These are phyloP conservation scores for Clanis bilineata DNA, from an alignment of 2,888 invertebrate genomes.

Conservation along the genomic window DNA sequence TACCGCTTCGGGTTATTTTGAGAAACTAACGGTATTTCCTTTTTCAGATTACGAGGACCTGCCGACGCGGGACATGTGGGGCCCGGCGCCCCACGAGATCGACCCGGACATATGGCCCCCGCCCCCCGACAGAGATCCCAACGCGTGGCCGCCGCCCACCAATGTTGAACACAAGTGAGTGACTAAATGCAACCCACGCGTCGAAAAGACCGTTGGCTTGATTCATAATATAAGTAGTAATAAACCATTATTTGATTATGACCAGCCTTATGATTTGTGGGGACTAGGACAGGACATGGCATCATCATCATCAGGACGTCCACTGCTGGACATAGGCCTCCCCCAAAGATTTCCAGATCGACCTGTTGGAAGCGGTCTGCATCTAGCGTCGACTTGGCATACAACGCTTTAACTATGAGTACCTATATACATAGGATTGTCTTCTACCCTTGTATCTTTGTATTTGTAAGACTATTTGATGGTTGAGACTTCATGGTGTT, in stretches of 20 bases:
- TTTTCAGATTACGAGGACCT: constrained; percentile 74
- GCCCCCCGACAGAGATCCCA: constrained; percentile 86
- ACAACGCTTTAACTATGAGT: too few species aligned
- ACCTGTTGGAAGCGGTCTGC: too few species aligned
- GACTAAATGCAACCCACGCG: not conserved
- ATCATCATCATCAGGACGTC: too few species aligned
- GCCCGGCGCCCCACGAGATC: constrained; percentile 74
- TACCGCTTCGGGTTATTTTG: not conserved
- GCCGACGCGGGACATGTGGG: constrained; percentile 75
- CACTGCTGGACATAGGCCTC: too few species aligned
- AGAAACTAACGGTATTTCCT: not conserved
- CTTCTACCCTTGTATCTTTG: too few species aligned
- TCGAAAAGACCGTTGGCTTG: not conserved
- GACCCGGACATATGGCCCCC: constrained; percentile 92
- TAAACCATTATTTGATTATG: not conserved
- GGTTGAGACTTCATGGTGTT: too few species aligned
- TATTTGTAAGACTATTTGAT: too few species aligned
- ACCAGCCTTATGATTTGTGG: too few species aligned
- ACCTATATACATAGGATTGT: too few species aligned
- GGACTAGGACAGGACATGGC: too few species aligned
- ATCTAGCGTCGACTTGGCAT: too few species aligned
- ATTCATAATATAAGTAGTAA: not conserved
- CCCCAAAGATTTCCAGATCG: too few species aligned
- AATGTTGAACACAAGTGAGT: constrained; percentile 88
- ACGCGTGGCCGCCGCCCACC: constrained; percentile 94